Evolutionary conservation across 1,140 invertebrate genomes (phyloP), one percentile per base, ranked within the genome.

Genomic region (Archivesica marissinica): DNA sequence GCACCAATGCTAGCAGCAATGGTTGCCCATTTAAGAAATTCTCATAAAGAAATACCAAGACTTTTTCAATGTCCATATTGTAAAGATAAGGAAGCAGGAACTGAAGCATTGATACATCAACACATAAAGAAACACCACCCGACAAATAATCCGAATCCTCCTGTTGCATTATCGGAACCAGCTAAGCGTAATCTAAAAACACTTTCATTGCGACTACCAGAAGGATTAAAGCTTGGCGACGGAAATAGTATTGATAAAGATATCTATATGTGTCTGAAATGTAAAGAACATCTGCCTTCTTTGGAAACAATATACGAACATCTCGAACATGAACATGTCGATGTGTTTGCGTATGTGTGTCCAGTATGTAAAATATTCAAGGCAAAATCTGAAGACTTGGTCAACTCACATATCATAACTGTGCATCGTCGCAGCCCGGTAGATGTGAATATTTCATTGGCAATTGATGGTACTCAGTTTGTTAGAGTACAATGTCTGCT

Each of bases 61-160:
- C 75, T 91, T 33, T 92, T 92, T 66, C 68, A 90, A 38, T 92
- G 91, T 39, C 91, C 91, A 13, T 92, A 90, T 78, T 92, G 91
- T 56, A 86, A 87, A 72, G 80, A 88, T 44, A 82, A 86, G 52
- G 89, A 91, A 83, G 80, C 86, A 28, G 84, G 87, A 38, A 89
- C 87, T 0, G 90, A 92, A 84, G 85, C 88, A 38, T 75, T 89
- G 52, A 89, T 92, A 41, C 87, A 90, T 52, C 70, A 70, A 0
- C 91, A 92, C 72, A 90, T 92, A 9, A 89, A 87, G 54, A 82
- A 89, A 23, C 68, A 47, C 17, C 91, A 92, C 79, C 90, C 89
- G 59, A 75, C 89, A 64, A 88, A 90, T 64, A 87, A 89, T 79
- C 87, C 84, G n/a, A 88, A 89, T 74, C 90, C 91, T 52, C 90